A percentile compares a stretch with the other conserved stretches of the same genome.
These are phyloP conservation scores for Drosophila birchii DNA, from an alignment of 2,888 invertebrate genomes.

Conservation along the genomic window DNA sequence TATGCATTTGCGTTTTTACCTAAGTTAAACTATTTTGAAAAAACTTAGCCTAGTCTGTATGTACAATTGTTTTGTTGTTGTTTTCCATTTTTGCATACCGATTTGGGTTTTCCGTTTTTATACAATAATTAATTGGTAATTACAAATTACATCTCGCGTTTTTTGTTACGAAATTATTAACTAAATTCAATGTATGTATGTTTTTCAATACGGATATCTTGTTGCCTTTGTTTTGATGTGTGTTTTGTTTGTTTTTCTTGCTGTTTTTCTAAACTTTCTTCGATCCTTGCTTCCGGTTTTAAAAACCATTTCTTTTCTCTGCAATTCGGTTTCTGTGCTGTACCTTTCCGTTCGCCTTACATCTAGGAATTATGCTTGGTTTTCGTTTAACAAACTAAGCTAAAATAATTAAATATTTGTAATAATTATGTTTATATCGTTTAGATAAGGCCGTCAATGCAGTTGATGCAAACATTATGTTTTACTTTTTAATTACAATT, in stretches of 20 bases:
- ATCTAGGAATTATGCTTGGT: slow-evolving; percentile 60
- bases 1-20: slow-evolving; percentile 66
- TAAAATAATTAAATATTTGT: slow-evolving; percentile 70
- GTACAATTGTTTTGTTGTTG: slow-evolving; percentile 50
- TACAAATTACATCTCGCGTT: slow-evolving; percentile 60
- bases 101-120: slow-evolving; percentile 49
- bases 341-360: slow-evolving; percentile 46
- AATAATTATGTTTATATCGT: slow-evolving; percentile 68
- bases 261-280: slow-evolving; percentile 23
- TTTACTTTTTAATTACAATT: slow-evolving; percentile 58
- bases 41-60: slow-evolving; percentile 62
- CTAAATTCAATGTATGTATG: slow-evolving; percentile 64
- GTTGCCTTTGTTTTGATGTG: slow-evolving; percentile 21
- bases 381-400: slow-evolving; percentile 76
- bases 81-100: slow-evolving; percentile 33
- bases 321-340: slow-evolving; percentile 15
- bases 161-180: slow-evolving; percentile 67
- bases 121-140: slow-evolving; percentile 53
- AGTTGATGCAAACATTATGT: slow-evolving; percentile 67
- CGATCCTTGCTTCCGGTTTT: slow-evolving; percentile 58
- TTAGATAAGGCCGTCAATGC: slow-evolving; percentile 78
- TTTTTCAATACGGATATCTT: slow-evolving; percentile 53
- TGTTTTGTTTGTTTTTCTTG: slow-evolving; percentile 20
- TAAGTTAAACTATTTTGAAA: slow-evolving; percentile 65
- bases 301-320: slow-evolving; percentile 61